phyloP scores from a whole-genome alignment of 2,113 vertebrate genomes.

The Poecile atricapillus region DNA sequence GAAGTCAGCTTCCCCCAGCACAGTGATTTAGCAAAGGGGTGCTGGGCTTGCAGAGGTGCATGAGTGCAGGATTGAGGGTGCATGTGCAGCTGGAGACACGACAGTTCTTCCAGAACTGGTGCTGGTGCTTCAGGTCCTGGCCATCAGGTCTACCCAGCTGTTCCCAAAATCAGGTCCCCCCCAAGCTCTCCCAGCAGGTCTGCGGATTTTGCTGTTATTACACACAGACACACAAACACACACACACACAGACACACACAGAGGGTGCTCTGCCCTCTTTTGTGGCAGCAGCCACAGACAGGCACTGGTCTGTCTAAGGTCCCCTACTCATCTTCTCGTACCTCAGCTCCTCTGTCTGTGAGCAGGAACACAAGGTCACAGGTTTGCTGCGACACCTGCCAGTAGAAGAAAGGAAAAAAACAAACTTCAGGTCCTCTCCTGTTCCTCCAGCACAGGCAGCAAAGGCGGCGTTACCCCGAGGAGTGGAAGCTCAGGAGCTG shows the following conservation, averaged over 20 bases:
- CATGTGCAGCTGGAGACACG: background rate
- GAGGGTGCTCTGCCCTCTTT: background rate
- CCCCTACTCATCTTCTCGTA: accelerated
- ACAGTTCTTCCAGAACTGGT: background rate
- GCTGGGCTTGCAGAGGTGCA: background rate
- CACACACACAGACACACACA: accelerated
- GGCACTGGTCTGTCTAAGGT: accelerated
- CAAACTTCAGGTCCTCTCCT: background rate
- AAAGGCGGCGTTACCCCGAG: background rate
- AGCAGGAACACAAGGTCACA: background rate
- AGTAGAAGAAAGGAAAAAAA: background rate
- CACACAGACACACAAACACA: too few relatives aligned
- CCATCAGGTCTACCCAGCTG: background rate
- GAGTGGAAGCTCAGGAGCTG: background rate
- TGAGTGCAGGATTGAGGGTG: background rate
- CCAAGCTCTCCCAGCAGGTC: background rate
- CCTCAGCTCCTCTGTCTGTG: background rate
- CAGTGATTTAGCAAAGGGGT: background rate
- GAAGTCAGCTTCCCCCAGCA: background rate
- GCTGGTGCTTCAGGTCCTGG: background rate
- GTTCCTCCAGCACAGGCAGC: background rate
- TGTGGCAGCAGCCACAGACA: background rate
- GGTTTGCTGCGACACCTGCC: background rate
- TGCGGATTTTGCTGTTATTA: background rate
- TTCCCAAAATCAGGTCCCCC: background rate